Base-by-base conservation (phyloP, 1,140 invertebrate species). In the Saccostrea echinata region DNA sequence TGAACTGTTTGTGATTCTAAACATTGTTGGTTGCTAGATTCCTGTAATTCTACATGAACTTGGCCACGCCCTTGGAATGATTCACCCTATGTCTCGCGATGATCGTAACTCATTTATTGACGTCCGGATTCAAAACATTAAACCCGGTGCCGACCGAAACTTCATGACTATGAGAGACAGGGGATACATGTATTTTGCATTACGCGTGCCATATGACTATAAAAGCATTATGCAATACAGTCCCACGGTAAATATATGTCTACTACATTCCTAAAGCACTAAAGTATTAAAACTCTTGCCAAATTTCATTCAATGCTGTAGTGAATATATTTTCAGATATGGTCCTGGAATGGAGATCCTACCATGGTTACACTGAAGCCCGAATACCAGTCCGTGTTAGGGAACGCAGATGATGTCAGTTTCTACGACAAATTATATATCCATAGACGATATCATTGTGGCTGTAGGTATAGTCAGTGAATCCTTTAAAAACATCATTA, bases 101-200 rank as follows among this genome's bases (percentile, higher is more conserved):
- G 96, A 97, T 93, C 94, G 97, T 61, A 97, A 97, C 90, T 92
- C 96, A 0, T 97, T 95, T 91, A 95, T 97, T 12, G 94, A 91
- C 2, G 96, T 97, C 55, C 93, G 96, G 68, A 96, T 96, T 95
- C 93, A 96, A 3, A 97, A 97, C 90, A 97, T 97, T 24, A 93
- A 96, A 24, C 76, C 86, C 3, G 91, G 91, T 30, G 92, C 94
- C 91, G 91, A 94, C 18, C 91, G 93, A 27, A 96, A 96, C 87
- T 96, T 96, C 90, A 85, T 94, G 21, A 96, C 95, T 68, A 95
- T 94, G 76, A 90, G 89, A 8, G 92, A 92, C 84, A 89, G 85
- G 55, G 91, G 92, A 24, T 86, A 92, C 8, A 93, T 95, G 27
- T 94, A 96, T 86, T 93, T 93, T 86, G 92, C 96, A 16, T 84